Conservation (phyloP, 2,888 invertebrate genomes). For the Acleris emargana region DNA sequence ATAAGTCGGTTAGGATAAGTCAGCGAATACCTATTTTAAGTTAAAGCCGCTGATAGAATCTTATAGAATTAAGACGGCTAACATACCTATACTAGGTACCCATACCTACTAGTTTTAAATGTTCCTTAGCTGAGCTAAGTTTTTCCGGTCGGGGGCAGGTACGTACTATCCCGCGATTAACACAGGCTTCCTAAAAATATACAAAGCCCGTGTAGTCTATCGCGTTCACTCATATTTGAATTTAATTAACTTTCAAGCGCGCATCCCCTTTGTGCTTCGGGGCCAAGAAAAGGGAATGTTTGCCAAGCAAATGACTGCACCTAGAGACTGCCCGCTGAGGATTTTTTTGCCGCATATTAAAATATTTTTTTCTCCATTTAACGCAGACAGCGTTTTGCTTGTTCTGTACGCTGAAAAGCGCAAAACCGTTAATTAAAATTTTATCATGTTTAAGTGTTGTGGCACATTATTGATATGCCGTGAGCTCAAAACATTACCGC, state of each 20-base stretch:
- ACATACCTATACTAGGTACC: no score
- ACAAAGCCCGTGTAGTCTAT: slow-evolving; percentile 6
- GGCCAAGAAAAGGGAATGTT: slow-evolving; percentile 58
- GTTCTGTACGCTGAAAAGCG: slow-evolving; percentile 46
- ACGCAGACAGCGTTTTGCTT: slow-evolving; percentile 46
- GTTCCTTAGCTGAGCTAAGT: neutral
- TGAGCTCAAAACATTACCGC: slow-evolving; percentile 9
- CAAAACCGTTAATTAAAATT: slow-evolving; percentile 58
- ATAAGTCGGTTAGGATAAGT: no score
- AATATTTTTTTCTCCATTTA: slow-evolving; percentile 58
- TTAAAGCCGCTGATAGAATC: no score
- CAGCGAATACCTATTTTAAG: no score
- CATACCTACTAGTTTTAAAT: no score
- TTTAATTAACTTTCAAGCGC: slow-evolving; percentile 76
- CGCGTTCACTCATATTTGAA: slow-evolving; percentile 60
- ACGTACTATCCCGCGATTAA: neutral
- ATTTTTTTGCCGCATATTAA: slow-evolving; percentile 57
- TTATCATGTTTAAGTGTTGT: slow-evolving; percentile 38
- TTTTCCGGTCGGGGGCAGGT: neutral
- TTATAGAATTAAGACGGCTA: no score
- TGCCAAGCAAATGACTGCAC: slow-evolving; percentile 58
- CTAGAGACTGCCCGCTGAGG: slow-evolving; percentile 43
- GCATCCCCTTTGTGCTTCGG: slow-evolving; percentile 64
- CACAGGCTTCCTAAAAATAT: slow-evolving; percentile 3
- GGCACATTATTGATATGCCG: slow-evolving; percentile 34